phyloP scores from a whole-genome alignment of 2,888 invertebrate genomes.

The Synanthedon tipuliformis region DNA sequence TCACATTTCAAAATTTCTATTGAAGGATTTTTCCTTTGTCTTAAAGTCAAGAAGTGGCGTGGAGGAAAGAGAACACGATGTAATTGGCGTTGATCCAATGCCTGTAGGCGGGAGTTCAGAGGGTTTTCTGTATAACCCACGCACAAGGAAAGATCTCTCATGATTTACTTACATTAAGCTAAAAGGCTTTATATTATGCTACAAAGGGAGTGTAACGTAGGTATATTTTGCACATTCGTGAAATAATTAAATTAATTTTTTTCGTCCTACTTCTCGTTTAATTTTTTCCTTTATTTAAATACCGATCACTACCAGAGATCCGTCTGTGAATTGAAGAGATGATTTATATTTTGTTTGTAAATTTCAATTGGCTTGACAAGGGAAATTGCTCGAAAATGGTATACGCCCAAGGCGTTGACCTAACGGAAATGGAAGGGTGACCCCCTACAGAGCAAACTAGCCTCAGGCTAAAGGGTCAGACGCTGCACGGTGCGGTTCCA shows the following conservation, averaged over 20 bases:
- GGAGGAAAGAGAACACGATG: constrained; percentile 12
- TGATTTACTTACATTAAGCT: too few species aligned
- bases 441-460: constrained; percentile 8
- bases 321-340: not conserved
- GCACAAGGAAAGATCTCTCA: not conserved
- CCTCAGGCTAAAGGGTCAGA: constrained; percentile 2
- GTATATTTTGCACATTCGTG: too few species aligned
- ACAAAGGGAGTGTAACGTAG: too few species aligned
- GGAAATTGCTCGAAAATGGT: constrained; percentile 57
- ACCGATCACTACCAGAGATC: too few species aligned
- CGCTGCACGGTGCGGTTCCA: constrained; percentile 2
- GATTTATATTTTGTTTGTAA: not conserved
- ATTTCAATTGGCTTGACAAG: constrained; percentile 28
- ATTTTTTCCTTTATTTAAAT: too few species aligned
- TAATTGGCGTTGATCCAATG: constrained; percentile 32
- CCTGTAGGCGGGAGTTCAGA: constrained; percentile 16
- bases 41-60: constrained; percentile 4
- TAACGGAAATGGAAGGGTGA: constrained; percentile 50
- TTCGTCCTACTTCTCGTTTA: too few species aligned
- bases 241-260: too few species aligned
- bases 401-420: constrained; percentile 53
- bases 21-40: too few species aligned
- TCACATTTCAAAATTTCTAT: too few species aligned
- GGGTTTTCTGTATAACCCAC: constrained; percentile 2
- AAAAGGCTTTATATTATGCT: too few species aligned